Evolutionary conservation across 2,888 invertebrate species (phyloP).

Genomic region (Lasius fuliginosus): DNA sequence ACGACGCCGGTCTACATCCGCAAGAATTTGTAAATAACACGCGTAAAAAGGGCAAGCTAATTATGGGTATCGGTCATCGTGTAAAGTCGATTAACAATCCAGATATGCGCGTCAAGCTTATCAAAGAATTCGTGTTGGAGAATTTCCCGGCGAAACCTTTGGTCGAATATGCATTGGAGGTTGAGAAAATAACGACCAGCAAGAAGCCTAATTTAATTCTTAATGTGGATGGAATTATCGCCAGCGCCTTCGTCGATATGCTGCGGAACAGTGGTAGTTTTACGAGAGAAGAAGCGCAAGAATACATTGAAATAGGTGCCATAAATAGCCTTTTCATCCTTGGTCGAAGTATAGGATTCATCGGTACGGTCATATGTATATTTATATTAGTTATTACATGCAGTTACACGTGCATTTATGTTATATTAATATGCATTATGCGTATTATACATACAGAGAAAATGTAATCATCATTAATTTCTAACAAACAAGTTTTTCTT

Average conservation of each 20-base stretch:
- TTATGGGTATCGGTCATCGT: slow-evolving; percentile 99
- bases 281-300: slow-evolving; percentile 98
- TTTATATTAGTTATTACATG: neutral
- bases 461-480: neutral
- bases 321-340: slow-evolving; percentile 99
- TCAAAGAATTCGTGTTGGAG: slow-evolving; percentile 97
- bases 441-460: neutral
- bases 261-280: slow-evolving; percentile 97
- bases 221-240: slow-evolving; percentile 99
- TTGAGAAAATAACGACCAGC: slow-evolving; percentile 99
- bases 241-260: slow-evolving; percentile 98
- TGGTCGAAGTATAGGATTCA: slow-evolving; percentile 99
- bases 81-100: slow-evolving; percentile 98
- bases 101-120: slow-evolving; percentile 98
- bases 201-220: slow-evolving; percentile 99
- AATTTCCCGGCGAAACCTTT: slow-evolving; percentile 98
- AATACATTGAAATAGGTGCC: slow-evolving; percentile 98
- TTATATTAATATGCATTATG: neutral
- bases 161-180: slow-evolving; percentile 98
- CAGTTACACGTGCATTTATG: neutral
- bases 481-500: slow-evolving; percentile 58
- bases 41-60: slow-evolving; percentile 98
- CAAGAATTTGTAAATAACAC: slow-evolving; percentile 99
- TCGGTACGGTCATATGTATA: slow-evolving; percentile 89
- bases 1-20: slow-evolving; percentile 97